phyloP scores from a whole-genome alignment of 92 coral and sea anemone species.

The Epizoanthus illoricatus region DNA sequence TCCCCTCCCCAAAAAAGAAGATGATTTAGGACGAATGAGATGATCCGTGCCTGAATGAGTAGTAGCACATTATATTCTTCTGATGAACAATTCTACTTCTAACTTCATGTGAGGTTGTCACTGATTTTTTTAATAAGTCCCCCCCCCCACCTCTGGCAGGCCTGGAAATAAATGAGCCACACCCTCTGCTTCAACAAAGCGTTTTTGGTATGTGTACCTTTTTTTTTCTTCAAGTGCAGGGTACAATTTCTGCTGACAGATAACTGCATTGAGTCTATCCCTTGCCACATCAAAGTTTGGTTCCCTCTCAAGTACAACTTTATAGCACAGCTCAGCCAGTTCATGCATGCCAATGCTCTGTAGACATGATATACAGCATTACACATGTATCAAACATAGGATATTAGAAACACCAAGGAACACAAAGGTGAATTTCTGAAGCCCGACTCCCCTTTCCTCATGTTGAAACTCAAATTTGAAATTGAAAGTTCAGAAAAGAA shows the following conservation, averaged over 20 bases:
- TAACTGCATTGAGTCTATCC: conserved; percentile 68
- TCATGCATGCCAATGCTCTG: conserved; percentile 72
- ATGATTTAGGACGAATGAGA: no score
- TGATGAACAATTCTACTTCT: no score
- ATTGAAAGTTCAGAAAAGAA: no score
- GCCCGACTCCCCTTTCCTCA: no score
- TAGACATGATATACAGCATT: neutral
- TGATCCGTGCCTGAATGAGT: no score
- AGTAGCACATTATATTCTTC: no score
- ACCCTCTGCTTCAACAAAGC: no score
- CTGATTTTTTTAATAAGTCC: neutral
- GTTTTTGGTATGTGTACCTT: conserved; percentile 53
- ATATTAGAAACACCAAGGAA: neutral
- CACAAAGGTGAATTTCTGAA: neutral
- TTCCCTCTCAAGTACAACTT: conserved; percentile 54
- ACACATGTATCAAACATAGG: neutral
- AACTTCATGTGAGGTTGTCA: no score
- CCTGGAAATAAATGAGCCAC: no score
- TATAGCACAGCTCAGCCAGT: conserved; percentile 80
- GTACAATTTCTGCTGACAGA: conserved; percentile 72
- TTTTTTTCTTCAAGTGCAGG: conserved; percentile 53
- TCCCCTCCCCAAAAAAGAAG: no score
- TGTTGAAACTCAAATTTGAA: no score
- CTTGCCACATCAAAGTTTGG: conserved; percentile 63
- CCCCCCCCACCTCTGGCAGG: neutral